Conservation (phyloP, 2,797 vertebrate genomes). For the Acrossocheilus fasciatus region DNA sequence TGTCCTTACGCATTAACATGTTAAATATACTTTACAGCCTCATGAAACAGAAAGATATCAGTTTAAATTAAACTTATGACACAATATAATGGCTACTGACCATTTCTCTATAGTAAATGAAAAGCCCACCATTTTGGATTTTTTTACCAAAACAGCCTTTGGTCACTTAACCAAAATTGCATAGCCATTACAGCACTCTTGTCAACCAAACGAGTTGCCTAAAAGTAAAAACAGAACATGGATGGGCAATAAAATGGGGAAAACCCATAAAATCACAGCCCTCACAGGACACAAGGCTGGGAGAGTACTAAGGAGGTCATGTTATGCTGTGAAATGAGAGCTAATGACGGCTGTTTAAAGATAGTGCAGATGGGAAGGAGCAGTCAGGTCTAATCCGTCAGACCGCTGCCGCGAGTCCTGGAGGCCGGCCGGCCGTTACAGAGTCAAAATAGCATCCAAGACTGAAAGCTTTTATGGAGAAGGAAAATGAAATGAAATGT, state of each 20-base stretch:
- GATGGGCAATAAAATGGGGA: neutral
- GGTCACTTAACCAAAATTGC: neutral
- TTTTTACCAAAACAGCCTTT: neutral
- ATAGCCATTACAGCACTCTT: neutral
- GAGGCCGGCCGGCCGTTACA: conserved; percentile 34
- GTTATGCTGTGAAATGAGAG: conserved; percentile 48
- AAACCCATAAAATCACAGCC: neutral
- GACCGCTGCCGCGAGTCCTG: conserved; percentile 47
- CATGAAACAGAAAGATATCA: neutral
- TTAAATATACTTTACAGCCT: neutral
- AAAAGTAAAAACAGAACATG: neutral
- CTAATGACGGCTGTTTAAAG: conserved; percentile 55
- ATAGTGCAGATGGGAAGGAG: conserved; percentile 56
- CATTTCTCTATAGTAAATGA: neutral
- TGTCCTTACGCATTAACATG: neutral
- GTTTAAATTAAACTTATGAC: neutral
- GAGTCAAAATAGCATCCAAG: conserved; percentile 49
- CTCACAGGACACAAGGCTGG: neutral
- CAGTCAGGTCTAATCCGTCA: conserved; percentile 61
- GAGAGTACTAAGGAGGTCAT: conserved; percentile 47
- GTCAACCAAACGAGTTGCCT: neutral
- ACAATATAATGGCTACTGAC: neutral
- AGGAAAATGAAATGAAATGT: neutral
- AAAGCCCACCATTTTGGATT: neutral
- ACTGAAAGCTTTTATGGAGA: conserved; percentile 1